These are phyloP conservation scores for Syngnathus rostellatus DNA, from an alignment of 2,797 vertebrate species.

Conservation along the genomic window DNA sequence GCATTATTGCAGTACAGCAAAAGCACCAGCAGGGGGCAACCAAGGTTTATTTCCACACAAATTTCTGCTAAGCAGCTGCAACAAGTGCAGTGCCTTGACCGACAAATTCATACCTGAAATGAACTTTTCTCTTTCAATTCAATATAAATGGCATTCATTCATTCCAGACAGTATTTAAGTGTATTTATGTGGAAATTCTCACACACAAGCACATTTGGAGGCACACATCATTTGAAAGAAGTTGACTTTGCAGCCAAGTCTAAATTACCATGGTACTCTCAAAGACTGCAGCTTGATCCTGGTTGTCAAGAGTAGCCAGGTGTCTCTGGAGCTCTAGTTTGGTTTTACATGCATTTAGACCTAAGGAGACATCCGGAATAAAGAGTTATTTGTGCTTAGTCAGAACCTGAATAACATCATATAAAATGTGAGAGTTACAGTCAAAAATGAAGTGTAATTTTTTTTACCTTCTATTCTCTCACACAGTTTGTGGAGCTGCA, in stretches of 20 bases:
- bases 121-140: background rate
- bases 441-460: background rate
- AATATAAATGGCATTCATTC: background rate
- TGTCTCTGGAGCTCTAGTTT: slow-evolving; percentile 93
- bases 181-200: background rate
- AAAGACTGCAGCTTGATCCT: slow-evolving; percentile 86
- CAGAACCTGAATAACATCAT: background rate
- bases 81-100: background rate
- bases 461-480: slow-evolving; percentile 87
- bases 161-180: background rate
- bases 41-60: background rate
- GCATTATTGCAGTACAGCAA: slow-evolving; percentile 31
- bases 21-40: slow-evolving; percentile 69
- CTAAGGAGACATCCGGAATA: slow-evolving; percentile 51
- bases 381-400: background rate
- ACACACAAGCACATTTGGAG: background rate
- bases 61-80: background rate
- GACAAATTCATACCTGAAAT: background rate
- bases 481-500: slow-evolving; percentile 85
- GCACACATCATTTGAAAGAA: background rate
- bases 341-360: slow-evolving; percentile 82
- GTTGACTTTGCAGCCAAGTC: background rate
- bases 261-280: slow-evolving; percentile 84
- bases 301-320: slow-evolving; percentile 81
- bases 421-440: background rate